Percentiles rank a stretch among this genome's conserved stretches.
phyloP scores from a whole-genome alignment of 1,140 invertebrate genomes.

The Potamilus streckersoni region DNA sequence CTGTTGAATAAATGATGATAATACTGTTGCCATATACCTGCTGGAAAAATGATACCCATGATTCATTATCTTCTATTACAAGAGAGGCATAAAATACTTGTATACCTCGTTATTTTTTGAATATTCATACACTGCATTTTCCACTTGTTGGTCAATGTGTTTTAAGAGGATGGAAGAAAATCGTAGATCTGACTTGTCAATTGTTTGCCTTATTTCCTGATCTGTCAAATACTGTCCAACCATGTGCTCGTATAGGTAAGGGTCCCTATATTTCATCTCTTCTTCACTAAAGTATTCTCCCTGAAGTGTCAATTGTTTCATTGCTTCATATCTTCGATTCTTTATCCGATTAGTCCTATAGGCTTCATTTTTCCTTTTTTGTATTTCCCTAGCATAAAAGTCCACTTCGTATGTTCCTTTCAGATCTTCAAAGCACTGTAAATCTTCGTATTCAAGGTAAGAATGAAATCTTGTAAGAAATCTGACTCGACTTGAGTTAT shows the following conservation, averaged over 20 bases:
- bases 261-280: conserved; percentile 93
- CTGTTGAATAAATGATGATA: no score
- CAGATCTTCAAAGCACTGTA: conserved; percentile 75
- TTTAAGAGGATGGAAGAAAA: conserved; percentile 68
- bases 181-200: conserved; percentile 56
- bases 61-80: no score
- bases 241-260: conserved; percentile 88
- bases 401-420: conserved; percentile 73
- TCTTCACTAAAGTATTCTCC: conserved; percentile 88
- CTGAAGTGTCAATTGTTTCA: conserved; percentile 79
- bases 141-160: conserved; percentile 72
- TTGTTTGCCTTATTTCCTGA: conserved; percentile 75
- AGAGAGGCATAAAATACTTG: neutral
- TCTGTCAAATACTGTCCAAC: conserved; percentile 85
- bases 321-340: conserved; percentile 85
- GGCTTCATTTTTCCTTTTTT: conserved; percentile 53
- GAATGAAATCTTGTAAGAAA: conserved; percentile 85
- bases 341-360: conserved; percentile 73
- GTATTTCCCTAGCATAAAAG: conserved; percentile 73
- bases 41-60: no score
- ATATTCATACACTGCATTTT: conserved; percentile 74
- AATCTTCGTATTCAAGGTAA: conserved; percentile 76
- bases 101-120: conserved; percentile 75
- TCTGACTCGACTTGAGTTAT: conserved; percentile 74
- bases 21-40: no score